Base-by-base conservation (phyloP, 2,888 invertebrate species). In the Lasiommata megera region DNA sequence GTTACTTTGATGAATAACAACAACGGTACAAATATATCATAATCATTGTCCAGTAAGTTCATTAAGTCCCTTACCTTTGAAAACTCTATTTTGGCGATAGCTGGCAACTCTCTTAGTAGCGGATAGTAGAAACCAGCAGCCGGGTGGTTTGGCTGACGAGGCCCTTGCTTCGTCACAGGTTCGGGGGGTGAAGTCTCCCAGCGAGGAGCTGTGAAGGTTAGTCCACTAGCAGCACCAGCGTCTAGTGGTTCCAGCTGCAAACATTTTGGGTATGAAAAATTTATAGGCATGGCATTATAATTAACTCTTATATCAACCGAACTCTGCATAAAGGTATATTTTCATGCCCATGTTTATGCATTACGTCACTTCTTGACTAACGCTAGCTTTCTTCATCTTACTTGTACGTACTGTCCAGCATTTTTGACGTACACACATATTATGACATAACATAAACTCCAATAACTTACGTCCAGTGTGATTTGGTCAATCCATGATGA, bases 91-190 rank as follows among this genome's bases (percentile, higher is more conserved):
- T 94, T 95, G 56, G 96, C 98, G 60, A 98, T 95, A 40, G 96
- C 93, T 8, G 98, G 97, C 68, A 98, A 92, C 67, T 95, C 93
- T 70, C 94, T 94, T 73, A 95, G 87, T 70, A 95, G 93, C 8
- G 97, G 96, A 83, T 98, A 98, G 90, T 96, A 96, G 90, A 98
- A 98, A 34, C 97, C 97, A 63, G 96, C 96, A 2, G 97, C 97
- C 1, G 96, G 96, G 87, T 98, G 97, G 68, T 94, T 93, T 0
- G 98, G 98, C 72, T 93, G 93, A 63, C 93, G 93, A 16, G 96
- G 94, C 56, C 95, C 95, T 79, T 98, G 96, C 71, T 94, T 93
- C 79, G 94, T 94, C 71, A 97, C 95, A 60, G 94, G 94, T 67
- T 95, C 96, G 71, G 95, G 95, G 6, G 97, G 97, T 44, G 94